Percentiles rank a stretch among this genome's conserved stretches.
These are phyloP conservation scores for Rhopalosiphum nymphaeae DNA, from an alignment of 2,888 invertebrate genomes.

Conservation along the genomic window DNA sequence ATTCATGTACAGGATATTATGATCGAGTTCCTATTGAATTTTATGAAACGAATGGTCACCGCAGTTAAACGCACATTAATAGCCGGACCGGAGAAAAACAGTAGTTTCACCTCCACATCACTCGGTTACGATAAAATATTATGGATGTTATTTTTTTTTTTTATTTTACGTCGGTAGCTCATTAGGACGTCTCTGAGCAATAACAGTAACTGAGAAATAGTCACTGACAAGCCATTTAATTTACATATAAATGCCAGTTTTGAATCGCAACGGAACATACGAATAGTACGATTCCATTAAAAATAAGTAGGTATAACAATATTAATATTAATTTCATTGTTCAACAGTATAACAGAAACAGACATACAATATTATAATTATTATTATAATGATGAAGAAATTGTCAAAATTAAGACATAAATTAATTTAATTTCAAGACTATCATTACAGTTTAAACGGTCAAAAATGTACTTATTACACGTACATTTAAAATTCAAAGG, in stretches of 20 bases:
- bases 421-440: background rate
- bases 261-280: background rate
- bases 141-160: background rate
- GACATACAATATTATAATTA: background rate
- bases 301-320: background rate
- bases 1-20: background rate
- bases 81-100: slow-evolving; percentile 3
- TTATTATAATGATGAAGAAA: background rate
- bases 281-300: background rate
- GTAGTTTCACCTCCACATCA: slow-evolving; percentile 15
- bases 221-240: background rate
- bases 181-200: slow-evolving; percentile 6
- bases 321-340: background rate
- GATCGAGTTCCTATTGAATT: slow-evolving; percentile 32
- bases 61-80: slow-evolving; percentile 34
- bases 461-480: background rate
- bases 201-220: slow-evolving; percentile 1
- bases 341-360: background rate
- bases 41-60: slow-evolving; percentile 37
- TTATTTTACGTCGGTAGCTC: slow-evolving; percentile 25
- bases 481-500: background rate
- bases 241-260: slow-evolving; percentile 26
- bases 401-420: background rate
- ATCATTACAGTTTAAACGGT: background rate
- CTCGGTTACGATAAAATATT: slow-evolving; percentile 25